Conservation (phyloP, 2,888 invertebrate genomes). For the Cantharis rufa region DNA sequence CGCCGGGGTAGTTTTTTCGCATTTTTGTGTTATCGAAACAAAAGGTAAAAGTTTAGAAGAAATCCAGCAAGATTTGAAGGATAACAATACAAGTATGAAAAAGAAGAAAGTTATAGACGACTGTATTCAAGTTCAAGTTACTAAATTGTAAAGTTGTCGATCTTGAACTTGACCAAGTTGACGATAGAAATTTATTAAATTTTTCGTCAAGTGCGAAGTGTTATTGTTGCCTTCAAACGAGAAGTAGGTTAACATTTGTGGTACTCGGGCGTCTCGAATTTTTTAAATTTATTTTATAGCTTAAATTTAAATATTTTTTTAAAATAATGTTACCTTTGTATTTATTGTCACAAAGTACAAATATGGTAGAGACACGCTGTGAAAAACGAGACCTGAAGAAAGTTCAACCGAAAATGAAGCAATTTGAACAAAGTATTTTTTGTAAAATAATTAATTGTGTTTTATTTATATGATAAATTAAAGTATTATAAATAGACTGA, state of each 20-base stretch:
- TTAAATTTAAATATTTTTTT: neutral
- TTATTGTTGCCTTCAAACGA: too few species aligned
- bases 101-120: neutral
- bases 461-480: neutral
- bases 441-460: neutral
- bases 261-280: neutral
- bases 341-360: neutral
- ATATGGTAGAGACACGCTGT: neutral
- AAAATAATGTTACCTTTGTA: neutral
- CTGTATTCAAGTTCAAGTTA: neutral
- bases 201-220: neutral
- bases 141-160: neutral
- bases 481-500: neutral
- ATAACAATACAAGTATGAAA: neutral
- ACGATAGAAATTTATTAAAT: neutral
- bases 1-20: constrained; percentile 37
- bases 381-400: neutral
- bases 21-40: constrained; percentile 48
- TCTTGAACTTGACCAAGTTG: neutral
- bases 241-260: too few species aligned
- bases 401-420: neutral
- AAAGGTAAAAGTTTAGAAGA: constrained; percentile 50
- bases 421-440: neutral
- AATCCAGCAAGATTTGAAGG: constrained; percentile 48
- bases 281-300: neutral